phyloP scores from a whole-genome alignment of 1,140 invertebrate genomes.

The Sminthurinus signatus region DNA sequence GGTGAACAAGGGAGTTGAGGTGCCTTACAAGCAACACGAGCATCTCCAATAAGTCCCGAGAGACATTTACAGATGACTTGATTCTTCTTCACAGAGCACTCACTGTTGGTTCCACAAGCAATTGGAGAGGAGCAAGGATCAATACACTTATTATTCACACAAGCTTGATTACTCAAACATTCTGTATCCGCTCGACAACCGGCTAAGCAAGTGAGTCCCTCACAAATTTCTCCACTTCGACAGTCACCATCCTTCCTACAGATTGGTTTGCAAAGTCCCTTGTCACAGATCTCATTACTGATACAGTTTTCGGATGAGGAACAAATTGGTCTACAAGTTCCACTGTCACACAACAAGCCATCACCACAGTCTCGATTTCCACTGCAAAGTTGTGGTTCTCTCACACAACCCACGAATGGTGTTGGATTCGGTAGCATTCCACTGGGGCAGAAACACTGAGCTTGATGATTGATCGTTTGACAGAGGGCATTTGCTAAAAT shows the following conservation, averaged over 20 bases:
- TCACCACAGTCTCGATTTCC: slow-evolving; percentile 67
- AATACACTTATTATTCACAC: slow-evolving; percentile 66
- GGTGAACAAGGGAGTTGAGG: slow-evolving; percentile 55
- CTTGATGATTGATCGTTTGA: slow-evolving; percentile 63
- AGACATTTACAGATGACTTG: slow-evolving; percentile 66
- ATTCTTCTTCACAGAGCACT: slow-evolving; percentile 63
- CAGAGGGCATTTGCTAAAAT: too few relatives aligned
- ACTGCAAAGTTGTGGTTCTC: slow-evolving; percentile 61
- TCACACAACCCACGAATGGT: slow-evolving; percentile 64
- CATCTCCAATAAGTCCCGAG: slow-evolving; percentile 63
- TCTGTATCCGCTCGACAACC: slow-evolving; percentile 45
- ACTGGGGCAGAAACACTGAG: slow-evolving; percentile 65
- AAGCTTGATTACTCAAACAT: slow-evolving; percentile 61
- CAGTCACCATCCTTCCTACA: slow-evolving; percentile 73
- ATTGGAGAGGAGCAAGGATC: slow-evolving; percentile 29
- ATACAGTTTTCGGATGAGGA: slow-evolving; percentile 65
- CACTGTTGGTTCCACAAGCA: slow-evolving; percentile 54
- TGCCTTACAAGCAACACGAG: slow-evolving; percentile 63
- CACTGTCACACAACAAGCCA: slow-evolving; percentile 60
- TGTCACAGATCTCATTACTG: slow-evolving; percentile 64
- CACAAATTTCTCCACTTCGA: slow-evolving; percentile 72
- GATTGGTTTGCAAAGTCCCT: slow-evolving; percentile 60
- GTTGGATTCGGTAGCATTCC: slow-evolving; percentile 77
- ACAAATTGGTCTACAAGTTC: slow-evolving; percentile 67
- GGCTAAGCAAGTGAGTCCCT: slow-evolving; percentile 52